phyloP scores from a whole-genome alignment of 2,797 vertebrate species.

The Graptemys geographica region DNA sequence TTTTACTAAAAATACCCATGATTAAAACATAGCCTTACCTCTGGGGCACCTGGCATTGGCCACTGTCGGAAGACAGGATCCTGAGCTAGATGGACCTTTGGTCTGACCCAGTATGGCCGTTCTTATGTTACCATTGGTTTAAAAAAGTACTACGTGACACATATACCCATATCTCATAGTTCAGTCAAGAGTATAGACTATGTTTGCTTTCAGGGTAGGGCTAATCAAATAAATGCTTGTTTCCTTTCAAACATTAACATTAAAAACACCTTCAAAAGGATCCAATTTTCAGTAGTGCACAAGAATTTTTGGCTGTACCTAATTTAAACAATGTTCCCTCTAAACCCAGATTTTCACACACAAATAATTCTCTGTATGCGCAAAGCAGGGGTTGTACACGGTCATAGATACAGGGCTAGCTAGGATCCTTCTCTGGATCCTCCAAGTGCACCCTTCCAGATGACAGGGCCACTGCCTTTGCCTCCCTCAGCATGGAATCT shows the following conservation, averaged over 20 bases:
- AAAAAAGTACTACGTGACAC: not conserved
- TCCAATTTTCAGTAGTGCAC: not conserved
- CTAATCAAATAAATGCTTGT: not conserved
- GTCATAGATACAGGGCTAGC: not conserved
- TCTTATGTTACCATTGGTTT: too few relatives aligned
- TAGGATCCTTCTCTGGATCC: not conserved
- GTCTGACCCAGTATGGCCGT: too few relatives aligned
- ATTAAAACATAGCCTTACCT: too few relatives aligned
- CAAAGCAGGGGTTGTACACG: not conserved
- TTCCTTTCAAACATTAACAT: not conserved
- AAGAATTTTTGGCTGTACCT: not conserved
- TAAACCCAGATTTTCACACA: not conserved
- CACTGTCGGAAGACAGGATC: too few relatives aligned
- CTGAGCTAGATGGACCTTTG: too few relatives aligned
- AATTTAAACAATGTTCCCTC: not conserved
- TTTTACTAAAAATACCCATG: too few relatives aligned
- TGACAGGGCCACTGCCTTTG: not conserved
- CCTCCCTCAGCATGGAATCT: not conserved
- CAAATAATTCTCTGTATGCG: not conserved
- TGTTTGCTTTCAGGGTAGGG: fast-evolving
- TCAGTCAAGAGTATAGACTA: not conserved
- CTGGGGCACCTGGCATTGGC: too few relatives aligned
- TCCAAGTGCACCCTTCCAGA: not conserved
- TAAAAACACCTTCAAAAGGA: not conserved
- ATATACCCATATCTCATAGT: fast-evolving